Evolutionary conservation across 2,113 vertebrate species (phyloP), one percentile per base, ranked within the genome.

Genomic region (Formicarius rufipectus): DNA sequence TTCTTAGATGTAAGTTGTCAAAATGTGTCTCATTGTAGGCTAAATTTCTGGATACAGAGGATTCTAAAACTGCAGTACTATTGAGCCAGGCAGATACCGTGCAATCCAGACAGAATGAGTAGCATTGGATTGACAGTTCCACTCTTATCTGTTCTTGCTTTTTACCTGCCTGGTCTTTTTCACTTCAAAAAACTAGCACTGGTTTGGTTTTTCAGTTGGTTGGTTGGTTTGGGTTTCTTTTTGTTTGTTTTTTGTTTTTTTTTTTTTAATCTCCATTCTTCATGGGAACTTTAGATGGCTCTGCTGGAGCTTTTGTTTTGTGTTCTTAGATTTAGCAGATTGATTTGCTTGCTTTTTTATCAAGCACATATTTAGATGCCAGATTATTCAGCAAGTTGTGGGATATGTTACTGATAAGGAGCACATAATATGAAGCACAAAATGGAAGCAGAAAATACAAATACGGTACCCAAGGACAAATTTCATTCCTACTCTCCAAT

Each of bases 111-210:
- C 7, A 52, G n/a, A 92, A n/a, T n/a, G 52, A 68, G 16, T 31
- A 75, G 15, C 28, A 66, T 8, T 39, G 52, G 27, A 62, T 31
- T 66, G 9, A 55, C 44, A 23, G 7, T 79, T 67, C 16, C 39
- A 5, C 14, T 37, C 6, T 58, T 53, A 35, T 0, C 10, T 50
- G 1, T 42, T 53, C 47, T 69, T 58, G 45, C 0, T 0, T 47
- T 53, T 64, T 30, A 12, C 16, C 3, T 44, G 5, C 5, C 14
- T 2, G 2, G 28, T 30, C 20, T 67, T 62, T 31, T 23, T 84
- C 6, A 69, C 19, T 49, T 75, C 12, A 76, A 68, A 53, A 49
- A 52, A 12, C 3, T 33, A 82, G 16, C 21, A 9, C 3, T 45
- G 20, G 24, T 27, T 24, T 35, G 21, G 22, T 30, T 30, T 31